A percentile compares a stretch with the other conserved stretches of the same genome.
Conservation (phyloP, 2,113 vertebrate genomes). For the Phodopus roborovskii region DNA sequence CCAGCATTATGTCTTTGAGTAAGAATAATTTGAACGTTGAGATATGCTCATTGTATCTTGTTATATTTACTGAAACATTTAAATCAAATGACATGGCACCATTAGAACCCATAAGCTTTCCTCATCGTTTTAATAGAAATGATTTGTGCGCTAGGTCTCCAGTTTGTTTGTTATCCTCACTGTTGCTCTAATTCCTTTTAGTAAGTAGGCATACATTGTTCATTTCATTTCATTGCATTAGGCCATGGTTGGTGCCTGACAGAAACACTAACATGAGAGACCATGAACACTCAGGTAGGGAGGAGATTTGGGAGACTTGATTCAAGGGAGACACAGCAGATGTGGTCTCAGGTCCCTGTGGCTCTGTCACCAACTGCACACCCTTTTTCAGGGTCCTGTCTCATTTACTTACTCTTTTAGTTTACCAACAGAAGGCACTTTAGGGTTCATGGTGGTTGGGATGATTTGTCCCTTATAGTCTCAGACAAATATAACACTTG, state of each 20-base stretch:
- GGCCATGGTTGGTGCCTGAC: neutral
- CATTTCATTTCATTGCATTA: constrained; percentile 25
- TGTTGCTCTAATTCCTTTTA: neutral
- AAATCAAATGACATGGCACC: neutral
- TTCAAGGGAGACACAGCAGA: neutral
- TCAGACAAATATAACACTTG: neutral
- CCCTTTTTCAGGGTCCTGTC: neutral
- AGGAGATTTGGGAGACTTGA: neutral
- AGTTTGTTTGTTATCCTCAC: neutral
- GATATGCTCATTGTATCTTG: neutral
- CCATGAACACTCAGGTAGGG: neutral
- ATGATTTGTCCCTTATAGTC: neutral
- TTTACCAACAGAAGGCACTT: neutral
- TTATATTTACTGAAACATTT: neutral
- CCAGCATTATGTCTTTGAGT: neutral
- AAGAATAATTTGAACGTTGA: constrained; percentile 8
- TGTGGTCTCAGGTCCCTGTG: neutral
- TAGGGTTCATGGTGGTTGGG: neutral
- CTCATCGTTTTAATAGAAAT: neutral
- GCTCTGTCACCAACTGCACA: neutral
- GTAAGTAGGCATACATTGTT: neutral
- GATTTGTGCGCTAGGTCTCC: neutral
- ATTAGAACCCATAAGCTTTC: neutral
- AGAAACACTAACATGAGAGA: constrained; percentile 25
- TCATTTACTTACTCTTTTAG: neutral